Evolutionary conservation across 1,140 invertebrate genomes (phyloP), one percentile per base, ranked within the genome.

Genomic region (Trichonephila clavipes): DNA sequence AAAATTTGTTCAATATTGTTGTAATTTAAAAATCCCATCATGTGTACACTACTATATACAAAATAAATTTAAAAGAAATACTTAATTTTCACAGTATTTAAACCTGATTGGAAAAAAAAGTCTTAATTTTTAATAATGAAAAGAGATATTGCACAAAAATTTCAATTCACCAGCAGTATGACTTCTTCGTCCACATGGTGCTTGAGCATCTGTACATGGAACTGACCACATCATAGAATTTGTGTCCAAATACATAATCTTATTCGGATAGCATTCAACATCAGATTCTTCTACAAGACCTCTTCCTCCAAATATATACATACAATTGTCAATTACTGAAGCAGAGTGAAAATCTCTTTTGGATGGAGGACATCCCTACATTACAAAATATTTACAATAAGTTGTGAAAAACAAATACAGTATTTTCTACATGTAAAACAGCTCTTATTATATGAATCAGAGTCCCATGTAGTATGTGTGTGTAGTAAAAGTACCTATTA

Each of bases 321-420:
- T 98, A 94, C 96, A 96, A 94, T 97, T 96, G 90, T 97, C 97
- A 94, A 98, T 96, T 59, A 97, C 97, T 18, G 97, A 97, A 0
- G 98, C 97, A 1, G 98, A 97, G 95, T 99, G 98, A 95, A 99
- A 99, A 96, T 99, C 98, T 94, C 98, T 96, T n/a, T 97, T 97
- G 24, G 96, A 96, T 44, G 98, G 98, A 94, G 96, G 96, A 24
- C 91, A 94, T n/a, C 96, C 96, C 96, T 92, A 77, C 58, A 85
- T 61, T 77, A 4, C 12, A 12, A 85, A 59, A 85, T 16, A 19
- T n/a, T 40, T 77, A 16, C 69, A 77, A 40, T 34, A 77, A 77
- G 16, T 77, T 62, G n/a, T n/a, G 5, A 3, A 62, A 19, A 19
- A 62, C 2, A 62, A 62, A 21, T 62, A 62, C 16, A 62, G 5